Conservation (phyloP, 2,797 vertebrate genomes). For the Enteromius thamalakanensis region DNA sequence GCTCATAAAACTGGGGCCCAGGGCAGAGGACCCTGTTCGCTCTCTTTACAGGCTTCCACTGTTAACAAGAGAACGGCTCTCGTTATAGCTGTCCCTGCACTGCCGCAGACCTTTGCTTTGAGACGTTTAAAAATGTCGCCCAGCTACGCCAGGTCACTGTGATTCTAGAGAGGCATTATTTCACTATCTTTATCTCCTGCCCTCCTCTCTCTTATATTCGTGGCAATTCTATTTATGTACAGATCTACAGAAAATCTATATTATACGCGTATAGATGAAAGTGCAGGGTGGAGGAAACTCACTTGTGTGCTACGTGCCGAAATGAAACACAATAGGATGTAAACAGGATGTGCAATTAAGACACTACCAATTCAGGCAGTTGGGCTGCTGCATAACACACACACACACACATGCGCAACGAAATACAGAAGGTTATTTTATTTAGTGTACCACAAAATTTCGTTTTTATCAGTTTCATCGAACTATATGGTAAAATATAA, state of each 20-base stretch:
- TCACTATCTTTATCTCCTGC: conserved; percentile 25
- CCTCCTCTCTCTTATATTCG: conserved; percentile 20
- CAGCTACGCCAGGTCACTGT: conserved; percentile 30
- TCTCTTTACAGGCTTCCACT: conserved; percentile 51
- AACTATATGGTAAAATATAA: not conserved
- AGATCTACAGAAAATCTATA: conserved; percentile 17
- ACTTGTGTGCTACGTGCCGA: conserved; percentile 71
- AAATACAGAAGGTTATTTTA: not conserved
- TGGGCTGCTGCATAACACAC: conserved; percentile 68
- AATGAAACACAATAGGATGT: conserved; percentile 84
- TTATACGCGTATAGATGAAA: conserved; percentile 6
- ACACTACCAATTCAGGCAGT: conserved; percentile 77
- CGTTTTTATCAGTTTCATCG: not conserved
- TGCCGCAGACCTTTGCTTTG: conserved; percentile 39
- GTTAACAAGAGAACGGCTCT: conserved; percentile 52
- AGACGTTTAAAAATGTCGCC: conserved; percentile 44
- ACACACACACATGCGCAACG: conserved; percentile 8
- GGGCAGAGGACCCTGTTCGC: conserved; percentile 48
- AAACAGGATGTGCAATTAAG: conserved; percentile 84
- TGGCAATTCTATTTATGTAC: conserved; percentile 6
- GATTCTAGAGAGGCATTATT: conserved; percentile 34
- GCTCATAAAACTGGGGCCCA: conserved; percentile 53
- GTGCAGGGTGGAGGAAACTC: conserved; percentile 20
- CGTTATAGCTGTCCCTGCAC: conserved; percentile 44
- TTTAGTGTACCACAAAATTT: not conserved